Conservation (phyloP, 2,888 invertebrate genomes). For the Alloplasta piceator region DNA sequence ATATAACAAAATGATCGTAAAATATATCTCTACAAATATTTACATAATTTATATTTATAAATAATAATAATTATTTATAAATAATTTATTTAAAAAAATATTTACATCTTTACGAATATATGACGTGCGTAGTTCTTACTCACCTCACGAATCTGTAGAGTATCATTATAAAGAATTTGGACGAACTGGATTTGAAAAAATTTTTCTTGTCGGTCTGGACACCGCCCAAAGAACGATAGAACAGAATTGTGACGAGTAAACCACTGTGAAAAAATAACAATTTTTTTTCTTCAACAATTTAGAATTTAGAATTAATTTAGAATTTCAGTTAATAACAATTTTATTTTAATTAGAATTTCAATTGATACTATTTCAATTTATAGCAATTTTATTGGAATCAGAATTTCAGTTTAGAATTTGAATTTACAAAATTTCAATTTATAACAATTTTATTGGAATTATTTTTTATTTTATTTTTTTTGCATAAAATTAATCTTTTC, state of each 20-base stretch:
- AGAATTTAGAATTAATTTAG: too few species aligned
- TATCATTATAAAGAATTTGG: constrained; percentile 85
- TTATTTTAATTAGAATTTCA: too few species aligned
- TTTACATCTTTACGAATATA: background rate
- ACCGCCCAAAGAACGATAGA: constrained; percentile 90
- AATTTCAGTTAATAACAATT: too few species aligned
- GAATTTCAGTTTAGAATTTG: too few species aligned
- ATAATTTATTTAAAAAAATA: too few species aligned
- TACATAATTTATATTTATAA: too few species aligned
- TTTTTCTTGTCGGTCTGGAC: constrained; percentile 86
- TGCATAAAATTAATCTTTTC: too few species aligned
- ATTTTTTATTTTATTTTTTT: background rate
- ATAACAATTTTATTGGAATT: background rate
- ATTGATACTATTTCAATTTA: too few species aligned
- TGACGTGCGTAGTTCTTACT: too few species aligned
- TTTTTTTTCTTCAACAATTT: background rate
- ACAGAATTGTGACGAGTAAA: constrained; percentile 91
- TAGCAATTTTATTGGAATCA: too few species aligned
- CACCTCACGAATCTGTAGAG: constrained; percentile 88
- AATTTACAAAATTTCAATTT: too few species aligned
- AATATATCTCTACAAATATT: background rate
- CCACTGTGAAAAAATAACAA: constrained; percentile 85
- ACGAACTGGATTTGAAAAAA: constrained; percentile 80
- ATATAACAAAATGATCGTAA: background rate
- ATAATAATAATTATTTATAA: too few species aligned